phyloP scores from a whole-genome alignment of 2,888 invertebrate species.

The Drosophila prolongata region DNA sequence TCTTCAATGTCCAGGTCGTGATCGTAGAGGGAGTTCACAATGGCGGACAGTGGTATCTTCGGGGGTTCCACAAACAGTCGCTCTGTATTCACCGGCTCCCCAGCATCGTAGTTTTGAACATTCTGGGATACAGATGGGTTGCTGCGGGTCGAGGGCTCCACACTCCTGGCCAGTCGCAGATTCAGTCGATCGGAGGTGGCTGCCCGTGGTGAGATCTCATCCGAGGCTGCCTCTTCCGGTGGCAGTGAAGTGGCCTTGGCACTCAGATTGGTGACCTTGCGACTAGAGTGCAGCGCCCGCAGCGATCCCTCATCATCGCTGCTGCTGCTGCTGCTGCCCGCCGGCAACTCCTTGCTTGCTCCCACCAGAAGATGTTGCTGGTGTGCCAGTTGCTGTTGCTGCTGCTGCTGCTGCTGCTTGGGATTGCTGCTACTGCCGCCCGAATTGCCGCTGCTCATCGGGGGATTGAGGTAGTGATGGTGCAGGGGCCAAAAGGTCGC shows the following conservation, averaged over 20 bases:
- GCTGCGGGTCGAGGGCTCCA: slow-evolving; percentile 32
- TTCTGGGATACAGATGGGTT: slow-evolving; percentile 3
- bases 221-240: slow-evolving; percentile 42
- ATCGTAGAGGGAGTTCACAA: slow-evolving; percentile 15
- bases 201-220: neutral
- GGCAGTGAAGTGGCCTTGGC: slow-evolving; percentile 75
- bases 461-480: slow-evolving; percentile 59
- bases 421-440: slow-evolving; percentile 41
- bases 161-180: slow-evolving; percentile 44
- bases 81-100: slow-evolving; percentile 37
- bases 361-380: slow-evolving; percentile 5
- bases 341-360: slow-evolving; percentile 33
- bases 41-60: slow-evolving; percentile 31
- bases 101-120: slow-evolving; percentile 8
- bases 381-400: slow-evolving; percentile 10
- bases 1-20: slow-evolving; percentile 6
- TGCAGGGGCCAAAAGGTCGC: slow-evolving; percentile 74
- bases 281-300: slow-evolving; percentile 61
- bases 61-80: slow-evolving; percentile 52
- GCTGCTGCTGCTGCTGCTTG: slow-evolving; percentile 33
- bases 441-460: slow-evolving; percentile 35
- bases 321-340: slow-evolving; percentile 18
- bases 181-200: neutral
- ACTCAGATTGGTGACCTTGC: slow-evolving; percentile 52
- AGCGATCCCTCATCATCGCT: slow-evolving; percentile 26